Evolutionary conservation across 2,113 vertebrate genomes (phyloP), one percentile per base, ranked within the genome.

Genomic region (Malurus elegans): DNA sequence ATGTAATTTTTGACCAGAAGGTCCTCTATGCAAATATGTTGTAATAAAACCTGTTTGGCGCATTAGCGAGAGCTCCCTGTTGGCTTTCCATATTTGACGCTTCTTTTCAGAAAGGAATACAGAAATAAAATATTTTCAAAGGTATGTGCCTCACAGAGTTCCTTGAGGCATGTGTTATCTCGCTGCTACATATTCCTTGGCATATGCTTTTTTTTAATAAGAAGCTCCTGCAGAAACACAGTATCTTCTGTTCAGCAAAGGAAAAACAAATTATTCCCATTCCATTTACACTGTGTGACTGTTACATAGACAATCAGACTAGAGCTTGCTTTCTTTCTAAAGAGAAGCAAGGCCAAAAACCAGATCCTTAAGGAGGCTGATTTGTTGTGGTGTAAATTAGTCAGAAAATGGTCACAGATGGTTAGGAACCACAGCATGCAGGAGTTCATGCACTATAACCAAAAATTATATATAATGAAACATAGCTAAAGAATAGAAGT

Each of bases 91-190:
- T 66, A 92, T 88, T 54, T 94, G 62, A 90, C 62, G 48, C 38
- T 92, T 82, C 12, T 72, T 87, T 89, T 85, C 74, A 69, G 66
- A 83, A 72, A 61, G 25, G 66, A 93, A 93, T 18, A 62, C 9
- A 76, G 40, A 91, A 97, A 90, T 75, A 88, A 90, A 94, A 54
- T 79, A 89, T 88, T 95, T 95, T 86, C 34, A 54, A 62, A 91
- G 62, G 57, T 75, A 44, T 3, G 16, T 28, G 42, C 66, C 85
- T 73, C 42, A 62, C 44, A 56, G 66, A 70, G 66, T 56, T 91
- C 67, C 87, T 82, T 34, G 18, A 96, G 87, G 93, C 71, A 71
- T 53, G 50, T 60, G 81, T 90, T 96, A 95, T 91, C 87, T 95
- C 61, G 25, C 62, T 76, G 64, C 78, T 90, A 58, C 85, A 64